Evolutionary conservation across 2,113 vertebrate species (phyloP).

Genomic region (Poicephalus gulielmi): DNA sequence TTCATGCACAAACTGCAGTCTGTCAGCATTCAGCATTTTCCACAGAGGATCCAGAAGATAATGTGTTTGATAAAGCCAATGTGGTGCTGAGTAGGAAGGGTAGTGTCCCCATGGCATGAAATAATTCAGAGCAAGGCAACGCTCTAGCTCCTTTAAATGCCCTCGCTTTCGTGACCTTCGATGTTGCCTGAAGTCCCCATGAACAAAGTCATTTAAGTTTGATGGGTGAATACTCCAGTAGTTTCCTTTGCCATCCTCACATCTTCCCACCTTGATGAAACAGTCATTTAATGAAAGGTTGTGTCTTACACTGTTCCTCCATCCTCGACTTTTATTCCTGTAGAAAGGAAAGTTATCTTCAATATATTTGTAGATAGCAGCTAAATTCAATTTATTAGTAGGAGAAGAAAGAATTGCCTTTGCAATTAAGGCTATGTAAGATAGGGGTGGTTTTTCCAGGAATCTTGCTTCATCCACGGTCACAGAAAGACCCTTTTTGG

Average conservation of each 20-base stretch:
- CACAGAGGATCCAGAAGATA: conserved; percentile 13
- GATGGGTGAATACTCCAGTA: conserved; percentile 68
- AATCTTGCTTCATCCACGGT: background rate
- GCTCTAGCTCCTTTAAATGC: conserved; percentile 8
- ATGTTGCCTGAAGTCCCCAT: conserved; percentile 63
- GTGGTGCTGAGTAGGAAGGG: background rate
- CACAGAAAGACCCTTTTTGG: background rate
- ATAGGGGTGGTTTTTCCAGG: conserved; percentile 59
- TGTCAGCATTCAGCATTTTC: conserved; percentile 23
- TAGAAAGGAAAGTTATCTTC: conserved; percentile 71
- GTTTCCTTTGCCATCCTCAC: conserved; percentile 68
- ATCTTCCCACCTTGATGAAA: conserved; percentile 69
- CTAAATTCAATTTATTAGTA: conserved; percentile 68
- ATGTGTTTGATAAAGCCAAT: background rate
- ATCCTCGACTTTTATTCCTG: conserved; percentile 50
- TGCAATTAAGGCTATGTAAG: conserved; percentile 73
- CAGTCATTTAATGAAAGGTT: conserved; percentile 69
- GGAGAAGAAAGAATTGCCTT: conserved; percentile 73
- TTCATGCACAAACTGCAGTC: background rate
- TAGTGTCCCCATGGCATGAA: background rate
- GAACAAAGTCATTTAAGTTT: conserved; percentile 58
- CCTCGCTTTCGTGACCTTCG: conserved; percentile 40
- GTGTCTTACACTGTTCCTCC: conserved; percentile 65
- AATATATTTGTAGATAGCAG: conserved; percentile 72
- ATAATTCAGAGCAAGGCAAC: background rate